phyloP scores from a whole-genome alignment of 2,113 vertebrate species.

The Labrus mixtus region DNA sequence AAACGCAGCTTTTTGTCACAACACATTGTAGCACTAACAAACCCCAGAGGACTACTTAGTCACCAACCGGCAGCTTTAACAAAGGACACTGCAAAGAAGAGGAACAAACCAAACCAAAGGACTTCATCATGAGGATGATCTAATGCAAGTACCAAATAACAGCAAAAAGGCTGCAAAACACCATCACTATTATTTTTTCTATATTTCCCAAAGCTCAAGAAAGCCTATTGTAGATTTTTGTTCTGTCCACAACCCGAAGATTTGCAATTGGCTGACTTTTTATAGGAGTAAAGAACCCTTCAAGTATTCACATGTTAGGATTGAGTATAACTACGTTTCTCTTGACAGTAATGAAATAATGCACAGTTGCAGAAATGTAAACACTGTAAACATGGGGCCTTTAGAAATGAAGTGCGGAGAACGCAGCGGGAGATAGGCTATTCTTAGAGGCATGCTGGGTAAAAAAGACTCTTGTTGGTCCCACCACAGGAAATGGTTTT shows the following conservation, averaged over 20 bases:
- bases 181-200: no score
- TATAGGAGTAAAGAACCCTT: neutral
- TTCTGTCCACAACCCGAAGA: no score
- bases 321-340: neutral
- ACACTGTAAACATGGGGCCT: neutral
- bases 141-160: neutral
- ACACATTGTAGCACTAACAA: constrained; percentile 8
- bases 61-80: constrained; percentile 49
- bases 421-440: constrained; percentile 27
- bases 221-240: no score
- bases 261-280: neutral
- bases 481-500: constrained; percentile 79
- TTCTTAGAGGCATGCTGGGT: constrained; percentile 55
- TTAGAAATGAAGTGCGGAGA: constrained; percentile 3
- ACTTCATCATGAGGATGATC: neutral
- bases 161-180: neutral
- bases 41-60: constrained; percentile 37
- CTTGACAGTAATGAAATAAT: neutral
- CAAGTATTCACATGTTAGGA: neutral
- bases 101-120: neutral
- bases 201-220: no score
- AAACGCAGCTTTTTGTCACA: constrained; percentile 27
- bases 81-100: constrained; percentile 31
- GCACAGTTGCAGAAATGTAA: neutral
- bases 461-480: constrained; percentile 50